Evolutionary conservation across 2,113 vertebrate species (phyloP), one percentile per base, ranked within the genome.

Genomic region (Lepisosteus osseus): DNA sequence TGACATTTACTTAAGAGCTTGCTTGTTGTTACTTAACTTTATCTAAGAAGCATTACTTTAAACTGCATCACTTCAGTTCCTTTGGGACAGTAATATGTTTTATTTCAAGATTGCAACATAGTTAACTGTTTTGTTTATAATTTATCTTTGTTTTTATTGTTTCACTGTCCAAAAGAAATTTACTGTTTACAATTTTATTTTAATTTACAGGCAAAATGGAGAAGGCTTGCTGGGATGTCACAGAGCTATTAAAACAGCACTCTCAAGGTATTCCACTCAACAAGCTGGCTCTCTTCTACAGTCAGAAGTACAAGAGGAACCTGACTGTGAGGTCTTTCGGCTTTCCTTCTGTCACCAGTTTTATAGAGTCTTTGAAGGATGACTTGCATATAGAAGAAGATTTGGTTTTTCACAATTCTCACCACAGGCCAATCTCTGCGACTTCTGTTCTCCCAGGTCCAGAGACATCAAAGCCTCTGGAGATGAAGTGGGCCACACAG

Each of bases 231-330:
- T 13, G 42, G 65, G 78, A 88, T 3, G 41, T 90, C 3, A 40
- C 85, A 45, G 43, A 71, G 7, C 69, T 92, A 68, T 70, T 89
- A 6, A 76, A 66, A 45, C 59, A 77, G 29, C 59, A 83, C 61
- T 80, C 79, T 1, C 7, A 69, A 0, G 90, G 89, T 4, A 62
- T 89, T 73, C 80, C 54, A 40, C 64, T 86, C 54, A 77, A 74
- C 15, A 75, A 13, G 41, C 6, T 92, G 43, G 0, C 75, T 6
- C 17, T 6, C 1, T 7, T 12, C 15, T 92, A 82, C 72, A 79
- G 9, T 13, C 64, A 82, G 76, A 75, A 9, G 64, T 87, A 89
- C 72, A 17, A 29, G 7, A 0, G 62, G 0, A 79, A 87, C 6
- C 15, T 92, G 64, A 15, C 11, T 2, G 0, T 82, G 2, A 65